Percentiles rank a stretch among this genome's conserved stretches.
These are phyloP conservation scores for Crematogaster levior DNA, from an alignment of 2,888 invertebrate species.

Conservation along the genomic window DNA sequence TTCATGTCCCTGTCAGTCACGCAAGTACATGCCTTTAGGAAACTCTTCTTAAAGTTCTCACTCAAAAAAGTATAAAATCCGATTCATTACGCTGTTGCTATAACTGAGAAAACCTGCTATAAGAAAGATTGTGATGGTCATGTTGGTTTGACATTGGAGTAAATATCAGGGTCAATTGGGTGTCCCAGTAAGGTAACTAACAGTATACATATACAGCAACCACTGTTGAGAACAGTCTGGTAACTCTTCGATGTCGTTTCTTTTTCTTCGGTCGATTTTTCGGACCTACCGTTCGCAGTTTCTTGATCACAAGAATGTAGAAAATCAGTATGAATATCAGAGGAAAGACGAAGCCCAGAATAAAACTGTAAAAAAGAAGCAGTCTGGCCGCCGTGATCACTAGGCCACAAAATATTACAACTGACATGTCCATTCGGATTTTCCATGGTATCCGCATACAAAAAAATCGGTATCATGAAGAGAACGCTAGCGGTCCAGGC, in stretches of 20 bases:
- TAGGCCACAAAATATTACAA: constrained; percentile 94
- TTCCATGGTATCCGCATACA: constrained; percentile 92
- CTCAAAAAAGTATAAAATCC: constrained; percentile 96
- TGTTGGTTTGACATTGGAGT: constrained; percentile 90
- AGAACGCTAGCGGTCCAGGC: constrained; percentile 95
- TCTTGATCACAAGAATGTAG: constrained; percentile 95
- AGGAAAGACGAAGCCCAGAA: constrained; percentile 95
- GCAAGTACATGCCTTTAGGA: constrained; percentile 96
- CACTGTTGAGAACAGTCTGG: constrained; percentile 95
- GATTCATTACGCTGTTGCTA: constrained; percentile 97
- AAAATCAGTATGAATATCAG: constrained; percentile 94
- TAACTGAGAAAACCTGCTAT: constrained; percentile 94
- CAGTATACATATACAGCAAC: constrained; percentile 96
- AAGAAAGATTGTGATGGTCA: constrained; percentile 93
- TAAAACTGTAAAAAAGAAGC: constrained; percentile 95
- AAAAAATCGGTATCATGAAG: constrained; percentile 95
- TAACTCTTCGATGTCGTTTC: constrained; percentile 95
- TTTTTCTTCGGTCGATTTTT: constrained; percentile 96
- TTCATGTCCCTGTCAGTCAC: constrained; percentile 95
- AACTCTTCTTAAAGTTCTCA: constrained; percentile 98
- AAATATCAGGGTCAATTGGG: constrained; percentile 93
- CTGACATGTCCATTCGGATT: constrained; percentile 88
- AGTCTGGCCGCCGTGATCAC: constrained; percentile 89
- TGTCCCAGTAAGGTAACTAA: constrained; percentile 97
- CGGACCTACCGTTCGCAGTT: constrained; percentile 95